Evolutionary conservation across 2,113 vertebrate species (phyloP).

Genomic region (Aepyceros melampus): DNA sequence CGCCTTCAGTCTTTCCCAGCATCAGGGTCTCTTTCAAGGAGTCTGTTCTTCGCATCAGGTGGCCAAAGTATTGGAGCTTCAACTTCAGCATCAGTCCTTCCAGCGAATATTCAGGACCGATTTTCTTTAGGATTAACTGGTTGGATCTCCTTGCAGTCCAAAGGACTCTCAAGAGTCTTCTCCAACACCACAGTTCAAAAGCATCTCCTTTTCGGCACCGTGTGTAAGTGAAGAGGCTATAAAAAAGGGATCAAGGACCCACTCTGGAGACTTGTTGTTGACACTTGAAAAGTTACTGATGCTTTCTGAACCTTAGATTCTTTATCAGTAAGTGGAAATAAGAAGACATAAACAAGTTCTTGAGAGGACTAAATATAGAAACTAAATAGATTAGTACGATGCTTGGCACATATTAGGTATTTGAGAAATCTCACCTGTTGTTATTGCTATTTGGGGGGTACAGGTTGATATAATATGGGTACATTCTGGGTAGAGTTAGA

Average conservation of each 20-base stretch:
- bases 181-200: not conserved
- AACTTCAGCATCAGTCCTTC: not conserved
- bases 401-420: not conserved
- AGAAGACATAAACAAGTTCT: not conserved
- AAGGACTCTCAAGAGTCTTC: not conserved
- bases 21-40: not conserved
- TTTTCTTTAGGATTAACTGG: not conserved
- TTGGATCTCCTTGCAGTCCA: not conserved
- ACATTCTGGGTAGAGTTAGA: not conserved
- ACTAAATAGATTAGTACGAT: not conserved
- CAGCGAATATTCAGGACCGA: not conserved
- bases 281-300: not conserved
- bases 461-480: not conserved
- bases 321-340: not conserved
- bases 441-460: not conserved
- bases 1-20: not conserved
- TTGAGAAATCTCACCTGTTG: not conserved
- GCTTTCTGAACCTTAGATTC: not conserved
- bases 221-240: not conserved
- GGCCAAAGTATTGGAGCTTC: not conserved
- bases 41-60: not conserved
- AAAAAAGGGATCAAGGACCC: not conserved
- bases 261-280: not conserved
- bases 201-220: accelerated
- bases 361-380: not conserved